A percentile compares a stretch with the other conserved stretches of the same genome.
These are phyloP conservation scores for Mastacembelus armatus DNA, from an alignment of 2,797 vertebrate species.

Conservation along the genomic window DNA sequence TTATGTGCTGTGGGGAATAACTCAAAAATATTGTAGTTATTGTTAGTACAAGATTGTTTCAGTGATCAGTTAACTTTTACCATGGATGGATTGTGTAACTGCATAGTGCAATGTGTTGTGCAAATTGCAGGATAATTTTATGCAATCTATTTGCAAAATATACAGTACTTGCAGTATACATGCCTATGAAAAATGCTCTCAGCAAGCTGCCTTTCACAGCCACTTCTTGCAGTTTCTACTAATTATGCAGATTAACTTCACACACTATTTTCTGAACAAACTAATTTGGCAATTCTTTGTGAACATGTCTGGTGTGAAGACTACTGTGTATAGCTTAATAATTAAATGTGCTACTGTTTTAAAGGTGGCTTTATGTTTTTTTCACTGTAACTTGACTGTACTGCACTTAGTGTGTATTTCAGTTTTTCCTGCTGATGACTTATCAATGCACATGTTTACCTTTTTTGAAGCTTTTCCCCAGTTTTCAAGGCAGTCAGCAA, in stretches of 20 bases:
- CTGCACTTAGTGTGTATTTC: neutral
- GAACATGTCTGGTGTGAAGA: neutral
- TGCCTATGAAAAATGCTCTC: neutral
- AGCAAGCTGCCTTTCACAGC: constrained; percentile 8
- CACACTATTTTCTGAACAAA: neutral
- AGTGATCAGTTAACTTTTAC: neutral
- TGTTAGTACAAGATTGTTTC: neutral
- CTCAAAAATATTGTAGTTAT: neutral
- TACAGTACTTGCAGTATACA: neutral
- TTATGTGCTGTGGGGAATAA: constrained; percentile 11
- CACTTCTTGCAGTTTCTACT: neutral
- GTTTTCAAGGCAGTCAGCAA: too few relatives aligned
- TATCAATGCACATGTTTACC: neutral
- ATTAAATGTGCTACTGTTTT: constrained; percentile 2
- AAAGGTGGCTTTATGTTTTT: neutral
- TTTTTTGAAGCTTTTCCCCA: neutral
- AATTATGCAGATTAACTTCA: constrained; percentile 11
- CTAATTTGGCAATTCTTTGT: neutral
- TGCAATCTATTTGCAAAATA: neutral
- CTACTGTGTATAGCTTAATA: neutral
- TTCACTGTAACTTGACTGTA: too few relatives aligned
- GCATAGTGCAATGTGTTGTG: neutral
- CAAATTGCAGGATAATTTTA: neutral
- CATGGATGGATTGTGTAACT: neutral
- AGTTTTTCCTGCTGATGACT: neutral